Evolutionary conservation across 2,113 vertebrate species (phyloP), one percentile per base, ranked within the genome.

Genomic region (Seriola rivoliana): DNA sequence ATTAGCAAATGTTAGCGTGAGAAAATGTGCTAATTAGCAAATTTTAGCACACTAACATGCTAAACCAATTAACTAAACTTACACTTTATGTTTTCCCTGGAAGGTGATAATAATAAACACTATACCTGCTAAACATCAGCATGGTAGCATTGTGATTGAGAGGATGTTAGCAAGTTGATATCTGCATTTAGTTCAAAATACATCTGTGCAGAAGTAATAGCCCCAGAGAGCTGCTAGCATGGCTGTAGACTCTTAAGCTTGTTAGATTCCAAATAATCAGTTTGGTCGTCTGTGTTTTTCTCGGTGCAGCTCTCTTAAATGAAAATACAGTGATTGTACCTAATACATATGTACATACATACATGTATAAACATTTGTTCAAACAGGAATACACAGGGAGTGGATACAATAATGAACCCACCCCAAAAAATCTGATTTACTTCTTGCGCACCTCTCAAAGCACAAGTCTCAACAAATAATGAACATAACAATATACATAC

Each of bases 401-500:
- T 21, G 9, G 25, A 36, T 29, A 42, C 8, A 71, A 52, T 19
- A 72, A 36, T 62, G 50, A 52, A 16, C 8, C 14, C 8, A 60
- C 16, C 38, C 57, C 2, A 46, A 48, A 52, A 52, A 52, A 21
- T 52, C 42, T 63, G 23, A 72, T 40, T 75, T 17, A 72, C 4
- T 10, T 2, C n/a, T 57, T 57, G n/a, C 25, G 32, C 14, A 40
- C 25, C 14, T 64, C 36, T 70, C 44, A 71, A 70, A 71, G 21
- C 46, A 19, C 13, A 55, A 23, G 10, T 55, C 10, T 62, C 10
- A 63, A 67, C 13, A 34, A 60, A 69, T 52, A 68, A 58, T 50
- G 57, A 69, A 73, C 10, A 25, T 63, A 63, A 73, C 1, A 13
- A 50, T 48, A 80, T 19, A 65, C 23, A 69, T 1, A 58, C 38